Evolutionary conservation across 1,140 invertebrate species (phyloP), one percentile per base, ranked within the genome.

Genomic region (Lutraria rhynchaena): DNA sequence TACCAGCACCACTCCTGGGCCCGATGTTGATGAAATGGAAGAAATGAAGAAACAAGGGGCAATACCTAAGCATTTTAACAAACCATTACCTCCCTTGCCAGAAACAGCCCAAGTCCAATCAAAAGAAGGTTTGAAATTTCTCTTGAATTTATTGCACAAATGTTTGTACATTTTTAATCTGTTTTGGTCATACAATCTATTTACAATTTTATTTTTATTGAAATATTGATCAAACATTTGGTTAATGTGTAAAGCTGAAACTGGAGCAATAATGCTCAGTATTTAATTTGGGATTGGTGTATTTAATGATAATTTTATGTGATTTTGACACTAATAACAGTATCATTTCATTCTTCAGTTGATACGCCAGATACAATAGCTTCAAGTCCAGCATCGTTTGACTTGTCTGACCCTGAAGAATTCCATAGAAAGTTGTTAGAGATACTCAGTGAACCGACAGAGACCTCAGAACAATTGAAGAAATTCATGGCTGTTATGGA

Each of bases 391-490:
- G 83, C 86, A 0, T 89, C 88, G 24, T 88, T 87, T 37, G 90
- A 91, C 41, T 63, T 89, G n/a, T 87, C 88, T 33, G 89, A 91
- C 65, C 88, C 89, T 22, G 90, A 91, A 74, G 88, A 89, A 67
- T 87, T 91, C 51, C 82, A 86, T 24, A 74, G 87, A 11, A 88
- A 90, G 60, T 84, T 91, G 19, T 85, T 90, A 61, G 90, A 91
- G 81, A 90, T 91, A 46, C 77, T 91, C 0, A 87, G 82, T 74
- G 91, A 93, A 49, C 88, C 90, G 15, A 60, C 87, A 27, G 92
- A 92, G 49, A 65, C 37, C 7, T 65, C 78, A 2, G 78, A 81
- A 55, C 78, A 81, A 44, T 41, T 81, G n/a, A 73, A 81, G 29
- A 70, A 71, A 49, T 71, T 81, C 58, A 73, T 81, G 67, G 78